These are phyloP conservation scores for Characodon lateralis DNA, from an alignment of 2,797 vertebrate species.

Conservation along the genomic window DNA sequence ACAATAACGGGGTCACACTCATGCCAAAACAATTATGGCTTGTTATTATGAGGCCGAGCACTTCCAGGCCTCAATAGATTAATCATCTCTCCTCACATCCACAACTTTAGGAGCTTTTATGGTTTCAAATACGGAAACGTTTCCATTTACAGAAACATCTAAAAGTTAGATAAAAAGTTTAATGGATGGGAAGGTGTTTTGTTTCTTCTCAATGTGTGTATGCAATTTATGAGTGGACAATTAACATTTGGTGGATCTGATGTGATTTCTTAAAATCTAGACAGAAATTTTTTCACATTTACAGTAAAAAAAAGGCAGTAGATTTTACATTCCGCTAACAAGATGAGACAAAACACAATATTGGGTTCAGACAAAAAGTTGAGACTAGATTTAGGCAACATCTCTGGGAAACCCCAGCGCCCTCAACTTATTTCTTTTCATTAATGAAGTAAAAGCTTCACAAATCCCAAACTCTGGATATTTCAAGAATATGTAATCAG, in stretches of 20 bases:
- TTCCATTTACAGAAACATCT: constrained; percentile 1
- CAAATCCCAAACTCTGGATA: background rate
- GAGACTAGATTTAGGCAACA: background rate
- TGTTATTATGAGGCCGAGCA: constrained; percentile 20
- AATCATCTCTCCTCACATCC: constrained; percentile 50
- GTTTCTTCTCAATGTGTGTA: background rate
- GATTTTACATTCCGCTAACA: background rate
- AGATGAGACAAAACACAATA: background rate
- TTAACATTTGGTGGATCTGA: background rate
- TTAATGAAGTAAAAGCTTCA: background rate
- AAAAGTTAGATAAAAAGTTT: background rate
- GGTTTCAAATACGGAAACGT: background rate
- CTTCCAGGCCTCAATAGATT: constrained; percentile 8
- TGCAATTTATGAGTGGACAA: background rate
- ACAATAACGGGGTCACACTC: constrained; percentile 10
- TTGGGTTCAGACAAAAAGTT: background rate
- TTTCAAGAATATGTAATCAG: background rate
- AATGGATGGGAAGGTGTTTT: background rate
- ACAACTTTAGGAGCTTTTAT: constrained; percentile 12
- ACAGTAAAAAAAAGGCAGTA: background rate
- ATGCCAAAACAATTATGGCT: constrained; percentile 19
- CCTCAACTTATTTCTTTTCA: background rate
- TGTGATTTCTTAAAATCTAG: background rate
- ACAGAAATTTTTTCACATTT: background rate
- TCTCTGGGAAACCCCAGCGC: background rate